These are phyloP conservation scores for Eledona agricola DNA, from an alignment of 2,888 invertebrate species.

Conservation along the genomic window DNA sequence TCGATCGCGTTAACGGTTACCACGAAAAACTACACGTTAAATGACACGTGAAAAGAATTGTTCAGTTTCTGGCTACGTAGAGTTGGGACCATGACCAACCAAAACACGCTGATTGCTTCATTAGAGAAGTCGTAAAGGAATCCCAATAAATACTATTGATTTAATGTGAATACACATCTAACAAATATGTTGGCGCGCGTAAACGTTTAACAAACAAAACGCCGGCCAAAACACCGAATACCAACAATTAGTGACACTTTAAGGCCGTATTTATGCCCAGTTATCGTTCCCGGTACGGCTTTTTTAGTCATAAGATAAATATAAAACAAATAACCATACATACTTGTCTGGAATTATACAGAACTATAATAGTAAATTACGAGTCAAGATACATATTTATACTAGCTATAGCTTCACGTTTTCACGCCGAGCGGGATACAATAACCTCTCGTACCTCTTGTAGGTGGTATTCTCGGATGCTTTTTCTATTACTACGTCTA, in stretches of 20 bases:
- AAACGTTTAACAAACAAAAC: constrained; percentile 38
- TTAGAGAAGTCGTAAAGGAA: constrained; percentile 5
- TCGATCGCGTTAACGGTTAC: too few species aligned
- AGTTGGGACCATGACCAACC: constrained; percentile 17
- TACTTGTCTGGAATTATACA: constrained; percentile 44
- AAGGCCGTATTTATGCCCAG: constrained; percentile 46
- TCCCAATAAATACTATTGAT: constrained; percentile 12
- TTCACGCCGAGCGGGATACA: constrained; percentile 43
- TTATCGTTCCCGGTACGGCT: constrained; percentile 38
- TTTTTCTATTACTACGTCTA: constrained; percentile 47
- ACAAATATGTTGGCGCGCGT: constrained; percentile 30
- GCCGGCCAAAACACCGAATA: constrained; percentile 42
- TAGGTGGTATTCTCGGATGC: constrained; percentile 43
- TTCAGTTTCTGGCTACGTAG: too few species aligned
- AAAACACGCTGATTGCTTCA: constrained; percentile 19
- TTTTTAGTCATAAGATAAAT: constrained; percentile 43
- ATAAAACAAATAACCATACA: constrained; percentile 45
- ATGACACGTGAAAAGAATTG: too few species aligned
- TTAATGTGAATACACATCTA: constrained; percentile 22
- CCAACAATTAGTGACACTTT: constrained; percentile 49
- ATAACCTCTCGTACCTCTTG: constrained; percentile 43
- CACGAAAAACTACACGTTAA: too few species aligned
- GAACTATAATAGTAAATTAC: constrained; percentile 51
- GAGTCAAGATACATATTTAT: constrained; percentile 43
- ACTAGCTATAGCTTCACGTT: constrained; percentile 43